Base-by-base conservation (phyloP, 2,113 vertebrate genomes). In the Eretmochelys imbricata region DNA sequence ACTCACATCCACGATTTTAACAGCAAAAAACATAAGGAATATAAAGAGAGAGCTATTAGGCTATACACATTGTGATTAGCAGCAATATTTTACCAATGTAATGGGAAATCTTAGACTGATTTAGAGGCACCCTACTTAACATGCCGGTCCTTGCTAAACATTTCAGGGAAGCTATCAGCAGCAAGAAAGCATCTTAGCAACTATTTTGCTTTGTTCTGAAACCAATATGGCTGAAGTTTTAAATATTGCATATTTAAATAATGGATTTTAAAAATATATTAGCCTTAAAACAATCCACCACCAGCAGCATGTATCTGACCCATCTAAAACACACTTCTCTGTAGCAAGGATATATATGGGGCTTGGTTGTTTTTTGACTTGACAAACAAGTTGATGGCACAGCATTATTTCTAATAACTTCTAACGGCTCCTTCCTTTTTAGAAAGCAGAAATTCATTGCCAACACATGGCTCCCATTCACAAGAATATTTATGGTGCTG, bases 401-500 rank as follows among this genome's bases (percentile, higher is more conserved):
- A 94, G 91, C 95, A 84, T 96, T 96, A 96, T 94, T 97, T 97
- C 96, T 93, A 94, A 95, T 94, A 95, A 96, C 75, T 95, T 96
- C 93, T 91, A 93, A 93, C 95, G 75, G 95, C 95, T 94, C 90
- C 87, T 94, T 97, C 97, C 95, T 97, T 97, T 96, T 96, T 94
- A 95, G 96, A 94, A 98, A 97, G 93, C 96, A 96, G 83, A 91
- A 96, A 97, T 96, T 89, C 93, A 90, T 95, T 97, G 96, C 95
- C 94, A 97, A 97, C 96, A 98, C 92, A 97, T n/a, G 13, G 96
- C 95, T 97, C 95, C 85, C 35, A 98, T 97, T 98, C 98, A 97
- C 91, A 81, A 94, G 98, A 98, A 98, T 98, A 98, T 98, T 98
- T 98, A 98, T 97, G 97, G 97, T 93, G 94, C 92, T 94, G 97